Percentiles rank a stretch among this genome's conserved stretches.
phyloP scores from a whole-genome alignment of 2,113 vertebrate genomes.

The Chroicocephalus ridibundus region DNA sequence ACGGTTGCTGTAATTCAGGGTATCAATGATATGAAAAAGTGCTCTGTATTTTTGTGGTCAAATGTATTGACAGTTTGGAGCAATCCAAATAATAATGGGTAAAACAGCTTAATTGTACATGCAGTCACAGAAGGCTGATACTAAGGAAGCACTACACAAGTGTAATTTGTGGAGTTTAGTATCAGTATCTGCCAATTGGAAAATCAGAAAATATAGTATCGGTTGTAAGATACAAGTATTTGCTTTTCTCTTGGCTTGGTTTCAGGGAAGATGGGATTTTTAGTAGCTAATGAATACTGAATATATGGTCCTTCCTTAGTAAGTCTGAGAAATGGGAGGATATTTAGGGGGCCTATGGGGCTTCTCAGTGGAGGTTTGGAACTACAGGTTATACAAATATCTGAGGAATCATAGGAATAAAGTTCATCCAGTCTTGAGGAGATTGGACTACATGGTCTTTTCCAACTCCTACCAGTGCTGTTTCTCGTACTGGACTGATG shows the following conservation, averaged over 20 bases:
- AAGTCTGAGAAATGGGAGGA: not conserved
- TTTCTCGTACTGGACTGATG: not conserved
- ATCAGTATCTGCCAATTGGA: not conserved
- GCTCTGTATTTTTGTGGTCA: conserved; percentile 32
- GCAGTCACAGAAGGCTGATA: not conserved
- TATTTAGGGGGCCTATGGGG: not conserved
- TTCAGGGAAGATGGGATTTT: not conserved
- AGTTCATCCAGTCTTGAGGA: not conserved
- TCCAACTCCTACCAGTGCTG: not conserved
- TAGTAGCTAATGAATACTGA: not conserved
- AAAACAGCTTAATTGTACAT: not conserved
- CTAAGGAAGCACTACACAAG: not conserved
- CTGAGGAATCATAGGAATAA: not conserved
- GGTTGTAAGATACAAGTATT: not conserved
- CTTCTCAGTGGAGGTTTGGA: not conserved
- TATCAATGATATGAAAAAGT: conserved; percentile 28
- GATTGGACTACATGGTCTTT: not conserved
- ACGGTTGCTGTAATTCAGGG: not conserved
- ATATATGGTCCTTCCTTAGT: not conserved
- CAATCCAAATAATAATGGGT: not conserved
- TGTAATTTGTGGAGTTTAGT: not conserved
- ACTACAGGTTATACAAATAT: not conserved
- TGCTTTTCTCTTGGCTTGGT: not conserved
- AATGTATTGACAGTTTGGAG: conserved; percentile 27
- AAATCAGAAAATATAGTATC: not conserved